Percentiles rank a stretch among this genome's conserved stretches.
These are phyloP conservation scores for Daktulosphaira vitifoliae DNA, from an alignment of 1,140 invertebrate species.

Conservation along the genomic window DNA sequence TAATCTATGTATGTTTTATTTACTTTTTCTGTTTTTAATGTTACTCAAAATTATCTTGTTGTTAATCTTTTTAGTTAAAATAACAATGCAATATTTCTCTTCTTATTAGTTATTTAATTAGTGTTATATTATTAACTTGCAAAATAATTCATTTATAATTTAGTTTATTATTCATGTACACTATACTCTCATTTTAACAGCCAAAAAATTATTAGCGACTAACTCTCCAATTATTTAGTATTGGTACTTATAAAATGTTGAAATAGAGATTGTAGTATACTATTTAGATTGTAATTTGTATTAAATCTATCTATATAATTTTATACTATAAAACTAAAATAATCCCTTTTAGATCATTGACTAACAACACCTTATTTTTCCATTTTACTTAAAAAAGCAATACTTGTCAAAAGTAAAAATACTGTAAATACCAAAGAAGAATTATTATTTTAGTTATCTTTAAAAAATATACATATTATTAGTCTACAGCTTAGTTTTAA, in stretches of 20 bases:
- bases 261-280: neutral
- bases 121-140: too few species aligned
- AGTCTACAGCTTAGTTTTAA: slow-evolving; percentile 21
- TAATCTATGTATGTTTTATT: slow-evolving; percentile 7
- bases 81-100: neutral
- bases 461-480: slow-evolving; percentile 21
- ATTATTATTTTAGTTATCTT: slow-evolving; percentile 15
- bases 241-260: neutral
- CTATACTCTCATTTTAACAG: slow-evolving; percentile 17
- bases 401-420: neutral
- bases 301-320: too few species aligned
- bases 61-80: neutral
- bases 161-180: neutral
- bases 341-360: neutral
- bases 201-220: neutral
- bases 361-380: slow-evolving; percentile 16
- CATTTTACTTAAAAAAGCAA: neutral
- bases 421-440: slow-evolving; percentile 32
- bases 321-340: too few species aligned
- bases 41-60: neutral
- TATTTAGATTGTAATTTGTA: too few species aligned
- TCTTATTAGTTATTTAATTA: too few species aligned
- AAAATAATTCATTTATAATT: too few species aligned
- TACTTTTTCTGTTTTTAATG: neutral
- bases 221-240: neutral